These are phyloP conservation scores for Bibio marci DNA, from an alignment of 2,888 invertebrate species.

Conservation along the genomic window DNA sequence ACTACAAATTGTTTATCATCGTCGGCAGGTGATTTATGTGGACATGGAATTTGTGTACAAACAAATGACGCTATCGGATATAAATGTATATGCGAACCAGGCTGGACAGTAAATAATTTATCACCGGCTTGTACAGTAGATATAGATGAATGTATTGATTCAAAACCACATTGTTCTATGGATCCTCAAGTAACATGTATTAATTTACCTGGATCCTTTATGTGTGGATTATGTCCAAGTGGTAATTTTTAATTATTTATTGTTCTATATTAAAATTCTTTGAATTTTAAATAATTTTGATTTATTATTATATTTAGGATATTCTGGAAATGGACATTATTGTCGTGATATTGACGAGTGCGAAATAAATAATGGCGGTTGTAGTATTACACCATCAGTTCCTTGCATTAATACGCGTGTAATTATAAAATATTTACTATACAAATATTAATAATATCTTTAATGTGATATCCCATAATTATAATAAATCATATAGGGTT, in stretches of 20 bases:
- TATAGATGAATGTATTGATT: conserved; percentile 68
- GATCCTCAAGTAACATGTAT: conserved; percentile 72
- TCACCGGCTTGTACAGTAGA: conserved; percentile 64
- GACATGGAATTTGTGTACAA: conserved; percentile 69
- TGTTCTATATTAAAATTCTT: too few species aligned
- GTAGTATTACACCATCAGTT: conserved; percentile 63
- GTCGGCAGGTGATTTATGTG: conserved; percentile 62
- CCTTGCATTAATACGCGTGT: conserved; percentile 72
- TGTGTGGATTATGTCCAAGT: conserved; percentile 73
- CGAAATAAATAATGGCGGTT: conserved; percentile 66
- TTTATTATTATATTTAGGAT: conserved; percentile 46
- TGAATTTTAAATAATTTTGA: too few species aligned
- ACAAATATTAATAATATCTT: too few species aligned
- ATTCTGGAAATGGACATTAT: conserved; percentile 68
- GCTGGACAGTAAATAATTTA: conserved; percentile 63
- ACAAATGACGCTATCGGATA: conserved; percentile 45
- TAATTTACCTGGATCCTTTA: conserved; percentile 77
- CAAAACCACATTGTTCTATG: conserved; percentile 54
- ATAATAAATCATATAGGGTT: too few species aligned
- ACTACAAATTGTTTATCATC: conserved; percentile 56
- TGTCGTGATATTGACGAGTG: conserved; percentile 89
- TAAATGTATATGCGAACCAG: conserved; percentile 68
- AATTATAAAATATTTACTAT: too few species aligned
- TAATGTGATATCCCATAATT: too few species aligned
- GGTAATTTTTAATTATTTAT: too few species aligned